Conservation (phyloP, 2,113 vertebrate genomes). For the Sapajus apella region DNA sequence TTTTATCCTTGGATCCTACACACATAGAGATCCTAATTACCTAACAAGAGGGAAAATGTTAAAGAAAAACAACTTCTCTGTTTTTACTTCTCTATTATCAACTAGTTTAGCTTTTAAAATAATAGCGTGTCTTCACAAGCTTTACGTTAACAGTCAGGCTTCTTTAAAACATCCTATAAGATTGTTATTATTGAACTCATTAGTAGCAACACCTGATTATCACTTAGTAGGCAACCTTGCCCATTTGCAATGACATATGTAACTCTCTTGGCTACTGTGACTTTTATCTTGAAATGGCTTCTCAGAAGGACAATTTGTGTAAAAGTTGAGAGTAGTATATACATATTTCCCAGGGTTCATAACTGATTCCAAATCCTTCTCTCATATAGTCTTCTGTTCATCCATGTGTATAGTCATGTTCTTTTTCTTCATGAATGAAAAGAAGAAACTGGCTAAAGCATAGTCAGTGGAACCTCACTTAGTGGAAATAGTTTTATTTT, state of each 20-base stretch:
- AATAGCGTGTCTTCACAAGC: not conserved
- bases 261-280: not conserved
- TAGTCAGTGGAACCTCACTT: not conserved
- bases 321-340: not conserved
- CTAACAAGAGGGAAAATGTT: not conserved
- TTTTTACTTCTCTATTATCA: not conserved
- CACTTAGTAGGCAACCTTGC: not conserved
- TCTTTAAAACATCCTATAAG: not conserved
- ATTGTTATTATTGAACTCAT: not conserved
- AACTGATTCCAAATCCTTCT: not conserved
- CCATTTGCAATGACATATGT: not conserved
- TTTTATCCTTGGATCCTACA: conserved; percentile 56
- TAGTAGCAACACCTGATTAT: not conserved
- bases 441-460: not conserved
- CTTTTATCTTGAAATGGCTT: not conserved
- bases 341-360: not conserved
- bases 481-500: not conserved
- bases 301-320: not conserved
- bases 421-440: not conserved
- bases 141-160: not conserved
- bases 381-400: not conserved
- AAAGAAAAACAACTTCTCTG: conserved; percentile 7
- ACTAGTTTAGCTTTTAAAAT: not conserved
- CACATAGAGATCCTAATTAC: conserved; percentile 37
- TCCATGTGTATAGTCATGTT: not conserved